Conservation (phyloP, 2,113 vertebrate genomes). For the Zonotrichia leucophrys region DNA sequence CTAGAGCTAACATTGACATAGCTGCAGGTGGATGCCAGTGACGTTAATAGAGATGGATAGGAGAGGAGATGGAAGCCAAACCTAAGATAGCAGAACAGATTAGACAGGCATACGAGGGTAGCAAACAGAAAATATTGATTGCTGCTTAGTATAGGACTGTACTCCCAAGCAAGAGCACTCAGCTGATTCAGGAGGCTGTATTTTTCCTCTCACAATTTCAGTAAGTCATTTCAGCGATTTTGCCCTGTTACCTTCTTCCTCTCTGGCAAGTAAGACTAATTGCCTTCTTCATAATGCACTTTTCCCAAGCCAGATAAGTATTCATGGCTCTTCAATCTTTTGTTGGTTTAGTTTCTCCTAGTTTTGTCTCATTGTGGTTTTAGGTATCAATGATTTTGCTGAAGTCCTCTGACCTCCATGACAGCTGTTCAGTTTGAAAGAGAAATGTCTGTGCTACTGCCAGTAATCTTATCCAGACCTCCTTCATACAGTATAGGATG, state of each 20-base stretch:
- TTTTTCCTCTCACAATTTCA: slow-evolving; percentile 13
- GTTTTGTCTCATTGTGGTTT: background rate
- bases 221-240: background rate
- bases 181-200: slow-evolving; percentile 1
- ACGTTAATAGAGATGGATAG: slow-evolving; percentile 25
- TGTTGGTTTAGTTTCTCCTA: background rate
- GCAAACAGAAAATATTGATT: slow-evolving; percentile 45
- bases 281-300: background rate
- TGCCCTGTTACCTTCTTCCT: background rate
- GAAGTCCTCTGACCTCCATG: background rate
- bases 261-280: background rate
- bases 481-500: background rate
- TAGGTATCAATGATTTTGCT: background rate
- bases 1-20: slow-evolving; percentile 38
- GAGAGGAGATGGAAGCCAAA: slow-evolving; percentile 27
- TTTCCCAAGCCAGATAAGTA: background rate
- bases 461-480: background rate
- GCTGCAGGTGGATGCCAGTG: background rate
- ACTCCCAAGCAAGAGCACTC: background rate
- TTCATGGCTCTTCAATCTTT: background rate
- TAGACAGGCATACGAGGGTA: background rate
- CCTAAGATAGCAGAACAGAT: background rate
- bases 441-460: background rate
- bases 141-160: background rate
- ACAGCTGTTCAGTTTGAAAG: background rate